These are phyloP conservation scores for Rhizoglyphus robini DNA, from an alignment of 1,140 invertebrate species.

Conservation along the genomic window DNA sequence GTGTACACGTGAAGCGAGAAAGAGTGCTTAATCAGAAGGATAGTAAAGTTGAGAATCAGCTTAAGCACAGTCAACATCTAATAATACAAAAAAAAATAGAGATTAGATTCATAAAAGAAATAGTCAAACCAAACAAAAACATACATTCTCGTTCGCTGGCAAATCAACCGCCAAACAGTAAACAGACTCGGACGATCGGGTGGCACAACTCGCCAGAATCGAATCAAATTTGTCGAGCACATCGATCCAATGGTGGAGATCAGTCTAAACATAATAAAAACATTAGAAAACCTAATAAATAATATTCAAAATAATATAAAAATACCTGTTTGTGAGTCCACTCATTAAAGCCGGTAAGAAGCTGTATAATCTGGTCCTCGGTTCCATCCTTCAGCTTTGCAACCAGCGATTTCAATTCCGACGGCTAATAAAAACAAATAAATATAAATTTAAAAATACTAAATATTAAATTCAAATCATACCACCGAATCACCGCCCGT, in stretches of 20 bases:
- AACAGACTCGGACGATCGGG: background rate
- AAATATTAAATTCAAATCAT: background rate
- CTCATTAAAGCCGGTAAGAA: background rate
- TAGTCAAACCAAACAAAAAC: background rate
- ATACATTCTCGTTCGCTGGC: background rate
- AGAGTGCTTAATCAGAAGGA: background rate
- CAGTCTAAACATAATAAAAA: background rate
- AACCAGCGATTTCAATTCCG: background rate
- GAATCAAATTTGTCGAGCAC: background rate
- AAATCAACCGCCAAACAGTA: background rate
- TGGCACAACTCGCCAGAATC: background rate
- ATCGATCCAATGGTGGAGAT: constrained; percentile 3
- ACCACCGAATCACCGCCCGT: background rate
- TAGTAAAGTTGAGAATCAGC: background rate
- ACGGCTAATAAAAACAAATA: background rate
- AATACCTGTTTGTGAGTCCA: background rate
- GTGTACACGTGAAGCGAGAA: background rate
- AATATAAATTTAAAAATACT: background rate
- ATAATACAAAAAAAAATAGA: background rate
- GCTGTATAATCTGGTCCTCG: background rate
- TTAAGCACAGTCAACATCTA: background rate
- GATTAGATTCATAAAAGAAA: background rate
- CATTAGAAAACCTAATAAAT: background rate
- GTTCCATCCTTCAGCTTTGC: background rate
- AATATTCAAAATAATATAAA: background rate